Percentiles rank a stretch among this genome's conserved stretches.
Conservation (phyloP, 1,140 invertebrate genomes). For the Macrotrachela quadricornifera region DNA sequence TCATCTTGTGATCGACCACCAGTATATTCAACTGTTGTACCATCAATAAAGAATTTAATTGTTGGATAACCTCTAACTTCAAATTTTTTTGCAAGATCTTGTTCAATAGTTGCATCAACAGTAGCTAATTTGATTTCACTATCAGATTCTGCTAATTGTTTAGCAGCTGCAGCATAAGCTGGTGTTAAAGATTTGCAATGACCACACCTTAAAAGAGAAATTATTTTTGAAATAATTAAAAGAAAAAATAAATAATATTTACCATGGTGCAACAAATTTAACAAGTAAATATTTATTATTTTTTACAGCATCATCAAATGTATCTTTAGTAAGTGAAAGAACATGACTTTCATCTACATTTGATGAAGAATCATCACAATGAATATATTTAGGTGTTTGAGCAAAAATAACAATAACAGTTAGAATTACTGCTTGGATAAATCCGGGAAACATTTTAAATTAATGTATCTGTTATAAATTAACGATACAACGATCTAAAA, state of each 20-base stretch:
- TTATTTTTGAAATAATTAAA: too few species aligned
- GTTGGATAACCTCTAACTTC: conserved; percentile 82
- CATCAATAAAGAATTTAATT: conserved; percentile 82
- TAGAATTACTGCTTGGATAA: too few species aligned
- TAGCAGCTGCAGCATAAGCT: conserved; percentile 83
- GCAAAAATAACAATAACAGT: too few species aligned
- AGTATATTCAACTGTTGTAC: conserved; percentile 28
- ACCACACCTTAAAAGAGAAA: conserved; percentile 42
- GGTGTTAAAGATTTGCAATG: conserved; percentile 93
- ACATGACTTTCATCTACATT: conserved; percentile 34
- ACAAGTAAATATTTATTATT: conserved; percentile 62
- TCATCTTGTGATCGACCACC: conserved; percentile 72
- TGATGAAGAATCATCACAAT: too few species aligned
- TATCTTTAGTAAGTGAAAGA: conserved; percentile 60
- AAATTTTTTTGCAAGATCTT: conserved; percentile 61
- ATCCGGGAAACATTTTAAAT: too few species aligned
- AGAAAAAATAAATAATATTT: too few species aligned
- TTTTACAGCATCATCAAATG: conserved; percentile 54
- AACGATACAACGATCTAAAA: too few species aligned
- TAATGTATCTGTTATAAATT: conserved; percentile 20
- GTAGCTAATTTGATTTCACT: conserved; percentile 73
- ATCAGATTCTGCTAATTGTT: conserved; percentile 46
- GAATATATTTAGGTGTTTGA: too few species aligned
- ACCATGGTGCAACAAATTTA: conserved; percentile 57
- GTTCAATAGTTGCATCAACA: conserved; percentile 84